Base-by-base conservation (phyloP, 1,140 invertebrate genomes). In the Parapsyche elsis region DNA sequence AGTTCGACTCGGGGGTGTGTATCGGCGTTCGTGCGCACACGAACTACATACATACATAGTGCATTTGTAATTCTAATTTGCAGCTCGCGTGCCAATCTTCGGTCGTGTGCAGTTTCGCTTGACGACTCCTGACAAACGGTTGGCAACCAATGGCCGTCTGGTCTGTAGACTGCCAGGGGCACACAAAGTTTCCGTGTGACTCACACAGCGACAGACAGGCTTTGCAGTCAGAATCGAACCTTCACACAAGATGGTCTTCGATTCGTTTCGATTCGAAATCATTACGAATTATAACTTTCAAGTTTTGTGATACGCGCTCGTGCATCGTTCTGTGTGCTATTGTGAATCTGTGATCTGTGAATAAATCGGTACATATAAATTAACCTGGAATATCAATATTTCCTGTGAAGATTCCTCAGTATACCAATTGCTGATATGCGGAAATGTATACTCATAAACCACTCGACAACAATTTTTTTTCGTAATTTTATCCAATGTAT, bases 41-140 rank as follows among this genome's bases (percentile, higher is more conserved):
- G 16, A 53, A 38, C n/a, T n/a, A n/a, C n/a, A n/a, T n/a, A n/a
- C n/a, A n/a, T n/a, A n/a, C n/a, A n/a, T n/a, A n/a, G 19, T 26
- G 24, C 24, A 76, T 59, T 77, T 77, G 57, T 77, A 77, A 77
- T 77, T 77, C 24, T 53, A 77, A 77, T 76, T 16, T 44, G 38
- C 70, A 5, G 44, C 19, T 57, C 44, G 70, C 71, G 71, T 75
- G 71, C 71, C 70, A 12, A 53, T 12, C 16, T 16, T 5, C n/a
- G 24, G 30, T 16, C 5, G 7, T 16, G 59, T 61, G 38, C 24
- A 45, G 75, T 77, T 64, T 77, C 75, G 75, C 75, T 77, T 77
- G 75, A 77, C 75, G 75, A 77, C 75, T 12, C 75, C 75, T 77
- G 75, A 19, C 71, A 10, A 53, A 14, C 49, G 16, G 71, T 53